These are phyloP conservation scores for Eristalis arbustorum DNA, from an alignment of 2,888 invertebrate genomes.

Conservation along the genomic window DNA sequence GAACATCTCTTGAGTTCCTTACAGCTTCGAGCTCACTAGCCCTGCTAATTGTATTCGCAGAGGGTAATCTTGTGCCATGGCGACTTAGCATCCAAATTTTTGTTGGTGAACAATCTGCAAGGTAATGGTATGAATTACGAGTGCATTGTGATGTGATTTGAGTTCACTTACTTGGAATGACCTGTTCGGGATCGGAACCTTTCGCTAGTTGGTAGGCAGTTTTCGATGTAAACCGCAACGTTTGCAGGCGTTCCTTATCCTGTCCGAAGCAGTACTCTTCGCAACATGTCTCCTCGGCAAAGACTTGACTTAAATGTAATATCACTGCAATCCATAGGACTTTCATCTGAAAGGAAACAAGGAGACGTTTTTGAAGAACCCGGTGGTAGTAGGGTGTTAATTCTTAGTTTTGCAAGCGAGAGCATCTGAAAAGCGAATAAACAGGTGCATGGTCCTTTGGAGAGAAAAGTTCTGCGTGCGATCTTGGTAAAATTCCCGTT, in stretches of 20 bases:
- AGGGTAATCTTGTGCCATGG: constrained; percentile 87
- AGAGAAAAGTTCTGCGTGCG: too few species aligned
- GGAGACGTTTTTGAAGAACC: background rate
- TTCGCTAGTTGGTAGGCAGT: constrained; percentile 88
- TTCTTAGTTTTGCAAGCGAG: background rate
- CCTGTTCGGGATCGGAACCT: constrained; percentile 82
- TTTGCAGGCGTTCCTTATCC: constrained; percentile 77
- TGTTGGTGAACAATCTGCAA: constrained; percentile 85
- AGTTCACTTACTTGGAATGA: constrained; percentile 84
- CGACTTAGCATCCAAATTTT: constrained; percentile 88
- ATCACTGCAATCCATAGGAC: constrained; percentile 71
- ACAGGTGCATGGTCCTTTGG: too few species aligned
- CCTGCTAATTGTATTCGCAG: constrained; percentile 81
- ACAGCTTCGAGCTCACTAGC: constrained; percentile 83
- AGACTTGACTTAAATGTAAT: constrained; percentile 69
- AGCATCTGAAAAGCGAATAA: too few species aligned
- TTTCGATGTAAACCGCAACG: constrained; percentile 85
- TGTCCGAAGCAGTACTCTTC: constrained; percentile 77
- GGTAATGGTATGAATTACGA: constrained; percentile 12
- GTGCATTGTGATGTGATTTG: background rate
- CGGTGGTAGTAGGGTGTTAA: background rate
- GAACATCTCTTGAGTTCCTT: background rate
- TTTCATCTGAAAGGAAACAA: constrained; percentile 70
- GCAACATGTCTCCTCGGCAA: constrained; percentile 73
- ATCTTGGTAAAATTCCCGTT: too few species aligned